Conservation (phyloP, 53 echinoderm and acorn worm genomes). For the Holothuria scabra region DNA sequence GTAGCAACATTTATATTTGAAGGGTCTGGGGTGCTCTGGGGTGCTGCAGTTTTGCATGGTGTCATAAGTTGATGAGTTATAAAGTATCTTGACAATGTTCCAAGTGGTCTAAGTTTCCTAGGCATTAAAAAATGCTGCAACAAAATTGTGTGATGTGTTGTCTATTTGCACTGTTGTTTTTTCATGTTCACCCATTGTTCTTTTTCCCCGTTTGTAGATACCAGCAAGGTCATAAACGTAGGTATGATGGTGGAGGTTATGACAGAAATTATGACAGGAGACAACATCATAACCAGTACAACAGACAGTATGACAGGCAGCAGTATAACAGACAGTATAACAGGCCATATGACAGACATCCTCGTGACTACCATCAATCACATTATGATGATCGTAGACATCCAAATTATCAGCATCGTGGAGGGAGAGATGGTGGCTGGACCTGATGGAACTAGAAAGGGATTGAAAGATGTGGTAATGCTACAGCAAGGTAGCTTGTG, state of each 20-base stretch:
- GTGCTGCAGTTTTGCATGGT: too few species aligned
- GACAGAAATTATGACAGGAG: background rate
- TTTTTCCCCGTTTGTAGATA: background rate
- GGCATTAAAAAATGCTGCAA: too few species aligned
- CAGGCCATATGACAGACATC: background rate
- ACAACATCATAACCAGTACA: background rate
- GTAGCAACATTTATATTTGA: too few species aligned
- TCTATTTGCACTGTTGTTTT: background rate
- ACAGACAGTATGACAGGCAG: slow-evolving; percentile 4
- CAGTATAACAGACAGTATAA: slow-evolving; percentile 7
- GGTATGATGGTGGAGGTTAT: slow-evolving; percentile 10
- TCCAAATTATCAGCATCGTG: background rate
- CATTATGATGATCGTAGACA: too few species aligned
- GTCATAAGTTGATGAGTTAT: too few species aligned
- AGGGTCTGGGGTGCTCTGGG: too few species aligned
- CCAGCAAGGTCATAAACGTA: slow-evolving; percentile 12
- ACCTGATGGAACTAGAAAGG: background rate
- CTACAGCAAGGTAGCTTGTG: too few species aligned
- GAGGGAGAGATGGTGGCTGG: slow-evolving; percentile 7
- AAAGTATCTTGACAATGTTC: too few species aligned
- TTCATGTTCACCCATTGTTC: background rate
- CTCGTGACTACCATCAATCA: background rate
- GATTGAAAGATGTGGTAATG: too few species aligned
- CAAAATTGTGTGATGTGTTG: too few species aligned
- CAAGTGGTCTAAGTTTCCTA: too few species aligned